These are phyloP conservation scores for Sylvia atricapilla DNA, from an alignment of 2,113 vertebrate genomes.

Conservation along the genomic window DNA sequence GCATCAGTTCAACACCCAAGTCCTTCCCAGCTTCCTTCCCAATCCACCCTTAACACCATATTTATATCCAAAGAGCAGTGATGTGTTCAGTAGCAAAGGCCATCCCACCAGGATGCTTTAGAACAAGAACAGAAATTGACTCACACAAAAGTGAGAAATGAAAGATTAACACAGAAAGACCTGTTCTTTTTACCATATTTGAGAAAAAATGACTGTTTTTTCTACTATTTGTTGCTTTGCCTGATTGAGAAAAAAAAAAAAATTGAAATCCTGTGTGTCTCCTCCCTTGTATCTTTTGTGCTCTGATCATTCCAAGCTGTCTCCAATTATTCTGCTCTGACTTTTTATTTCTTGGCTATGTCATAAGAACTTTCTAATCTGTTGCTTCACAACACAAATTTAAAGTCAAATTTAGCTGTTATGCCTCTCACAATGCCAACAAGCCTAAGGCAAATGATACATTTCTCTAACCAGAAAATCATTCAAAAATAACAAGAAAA, in stretches of 20 bases:
- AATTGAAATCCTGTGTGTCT: fast-evolving
- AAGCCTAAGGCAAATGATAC: neutral
- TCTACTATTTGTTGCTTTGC: neutral
- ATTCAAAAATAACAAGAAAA: neutral
- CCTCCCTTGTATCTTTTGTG: neutral
- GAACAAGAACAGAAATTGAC: neutral
- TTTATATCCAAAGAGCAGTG: neutral
- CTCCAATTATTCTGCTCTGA: neutral
- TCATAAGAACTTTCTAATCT: neutral
- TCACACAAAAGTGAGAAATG: neutral
- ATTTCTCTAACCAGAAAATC: neutral
- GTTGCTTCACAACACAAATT: neutral
- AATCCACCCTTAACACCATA: neutral
- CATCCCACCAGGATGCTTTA: neutral
- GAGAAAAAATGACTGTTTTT: fast-evolving
- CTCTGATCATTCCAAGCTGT: neutral
- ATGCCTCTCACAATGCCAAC: neutral
- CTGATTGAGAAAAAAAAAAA: neutral
- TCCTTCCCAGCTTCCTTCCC: neutral
- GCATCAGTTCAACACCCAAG: neutral
- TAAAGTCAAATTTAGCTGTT: neutral
- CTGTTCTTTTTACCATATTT: neutral
- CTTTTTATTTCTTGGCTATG: neutral
- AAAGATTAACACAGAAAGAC: neutral
- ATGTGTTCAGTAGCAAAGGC: neutral